A percentile compares a stretch with the other conserved stretches of the same genome.
Conservation (phyloP, 2,797 vertebrate genomes). For the Hemitrygon akajei region DNA sequence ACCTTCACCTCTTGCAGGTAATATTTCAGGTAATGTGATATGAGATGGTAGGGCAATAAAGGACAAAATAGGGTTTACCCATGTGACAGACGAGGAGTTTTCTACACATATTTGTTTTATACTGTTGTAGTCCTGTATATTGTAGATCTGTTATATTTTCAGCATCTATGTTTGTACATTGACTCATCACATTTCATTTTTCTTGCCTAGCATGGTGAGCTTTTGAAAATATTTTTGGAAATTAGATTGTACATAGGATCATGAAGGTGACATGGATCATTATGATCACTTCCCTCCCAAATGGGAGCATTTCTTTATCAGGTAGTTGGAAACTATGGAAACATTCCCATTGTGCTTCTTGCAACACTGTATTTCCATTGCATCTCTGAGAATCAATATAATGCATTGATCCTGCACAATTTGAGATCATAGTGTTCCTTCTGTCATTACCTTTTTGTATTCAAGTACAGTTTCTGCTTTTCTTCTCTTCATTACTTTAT, state of each 20-base stretch:
- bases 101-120: background rate
- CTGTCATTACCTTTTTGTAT: background rate
- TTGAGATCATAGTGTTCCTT: background rate
- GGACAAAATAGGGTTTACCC: background rate
- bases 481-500: background rate
- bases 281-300: background rate
- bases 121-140: background rate
- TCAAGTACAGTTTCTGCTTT: background rate
- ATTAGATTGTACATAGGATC: background rate
- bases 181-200: background rate
- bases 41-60: background rate
- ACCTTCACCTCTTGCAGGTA: background rate
- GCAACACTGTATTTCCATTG: background rate
- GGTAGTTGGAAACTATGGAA: background rate
- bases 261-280: background rate
- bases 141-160: background rate
- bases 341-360: background rate
- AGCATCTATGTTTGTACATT: background rate
- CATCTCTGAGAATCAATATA: background rate
- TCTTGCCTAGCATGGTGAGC: background rate
- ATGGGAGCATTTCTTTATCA: background rate
- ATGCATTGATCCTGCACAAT: background rate
- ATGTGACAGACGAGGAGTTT: background rate
- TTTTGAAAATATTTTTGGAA: background rate
- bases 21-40: background rate